Percentiles rank a stretch among this genome's conserved stretches.
Conservation (phyloP, 2,888 invertebrate genomes). For the Ectobius pallidus region DNA sequence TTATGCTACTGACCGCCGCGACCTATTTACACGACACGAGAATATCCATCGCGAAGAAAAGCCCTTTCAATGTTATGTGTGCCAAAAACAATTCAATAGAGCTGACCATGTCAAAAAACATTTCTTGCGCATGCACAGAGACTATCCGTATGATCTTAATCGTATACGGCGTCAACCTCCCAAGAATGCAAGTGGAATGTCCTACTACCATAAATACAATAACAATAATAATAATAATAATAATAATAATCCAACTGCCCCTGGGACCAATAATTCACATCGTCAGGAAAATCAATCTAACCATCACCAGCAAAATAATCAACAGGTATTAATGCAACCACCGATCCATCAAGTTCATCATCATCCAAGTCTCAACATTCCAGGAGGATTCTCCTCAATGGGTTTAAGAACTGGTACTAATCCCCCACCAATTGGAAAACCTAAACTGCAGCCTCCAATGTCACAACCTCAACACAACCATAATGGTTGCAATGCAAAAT, state of each 20-base stretch:
- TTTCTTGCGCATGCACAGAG: constrained; percentile 89
- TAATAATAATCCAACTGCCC: constrained; percentile 30
- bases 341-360: constrained; percentile 40
- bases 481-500: constrained; percentile 54
- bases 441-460: constrained; percentile 41
- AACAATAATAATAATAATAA: constrained; percentile 42
- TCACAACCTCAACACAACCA: constrained; percentile 45
- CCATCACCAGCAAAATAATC: constrained; percentile 33
- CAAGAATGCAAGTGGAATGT: constrained; percentile 46
- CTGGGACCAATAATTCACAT: constrained; percentile 29
- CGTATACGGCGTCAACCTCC: constrained; percentile 70
- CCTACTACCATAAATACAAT: constrained; percentile 45
- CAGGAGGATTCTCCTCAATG: constrained; percentile 32
- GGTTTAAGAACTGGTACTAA: constrained; percentile 13
- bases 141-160: constrained; percentile 85
- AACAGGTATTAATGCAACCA: constrained; percentile 38
- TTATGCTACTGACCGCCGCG: constrained; percentile 89
- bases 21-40: constrained; percentile 89
- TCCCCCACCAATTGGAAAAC: constrained; percentile 44
- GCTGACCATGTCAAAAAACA: constrained; percentile 96
- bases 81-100: constrained; percentile 90
- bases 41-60: constrained; percentile 94
- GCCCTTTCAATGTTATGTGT: constrained; percentile 92
- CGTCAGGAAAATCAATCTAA: constrained; percentile 18
- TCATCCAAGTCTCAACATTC: constrained; percentile 38